phyloP scores from a whole-genome alignment of 2,888 invertebrate species.

The Brachylomia viminalis region DNA sequence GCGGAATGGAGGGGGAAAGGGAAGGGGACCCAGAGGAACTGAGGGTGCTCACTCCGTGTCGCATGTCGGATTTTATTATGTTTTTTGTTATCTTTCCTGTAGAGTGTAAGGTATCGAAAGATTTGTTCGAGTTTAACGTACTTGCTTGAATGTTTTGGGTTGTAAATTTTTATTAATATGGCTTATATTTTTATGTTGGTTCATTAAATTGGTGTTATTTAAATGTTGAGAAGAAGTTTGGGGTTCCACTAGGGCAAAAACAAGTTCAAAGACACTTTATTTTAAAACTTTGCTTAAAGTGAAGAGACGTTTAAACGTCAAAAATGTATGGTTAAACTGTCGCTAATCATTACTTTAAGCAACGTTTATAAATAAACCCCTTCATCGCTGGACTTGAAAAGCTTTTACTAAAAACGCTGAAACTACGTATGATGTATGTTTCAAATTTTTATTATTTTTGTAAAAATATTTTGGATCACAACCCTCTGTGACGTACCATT shows the following conservation, averaged over 20 bases:
- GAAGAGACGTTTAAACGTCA: background rate
- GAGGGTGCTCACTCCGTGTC: conserved; percentile 74
- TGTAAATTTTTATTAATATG: conserved; percentile 50
- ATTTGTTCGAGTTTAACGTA: conserved; percentile 67
- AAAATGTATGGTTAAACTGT: background rate
- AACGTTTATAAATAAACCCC: background rate
- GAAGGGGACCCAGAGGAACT: conserved; percentile 66
- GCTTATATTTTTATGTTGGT: background rate
- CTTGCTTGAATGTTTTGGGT: conserved; percentile 47
- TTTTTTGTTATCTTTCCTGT: conserved; percentile 65
- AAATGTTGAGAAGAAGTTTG: background rate
- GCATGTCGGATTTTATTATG: conserved; percentile 66
- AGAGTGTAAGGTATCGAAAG: conserved; percentile 59
- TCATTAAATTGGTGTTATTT: conserved; percentile 1
- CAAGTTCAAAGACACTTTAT: background rate
- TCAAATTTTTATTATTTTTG: background rate
- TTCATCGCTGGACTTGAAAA: background rate
- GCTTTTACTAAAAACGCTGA: background rate
- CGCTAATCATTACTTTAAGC: background rate
- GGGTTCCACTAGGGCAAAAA: background rate
- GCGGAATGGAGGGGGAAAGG: conserved; percentile 51
- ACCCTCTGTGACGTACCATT: too few species aligned
- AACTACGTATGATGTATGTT: too few species aligned
- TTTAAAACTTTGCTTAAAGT: background rate
- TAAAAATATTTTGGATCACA: background rate